These are phyloP conservation scores for Lycocerus yunnanus DNA, from an alignment of 2,888 invertebrate genomes.

Conservation along the genomic window DNA sequence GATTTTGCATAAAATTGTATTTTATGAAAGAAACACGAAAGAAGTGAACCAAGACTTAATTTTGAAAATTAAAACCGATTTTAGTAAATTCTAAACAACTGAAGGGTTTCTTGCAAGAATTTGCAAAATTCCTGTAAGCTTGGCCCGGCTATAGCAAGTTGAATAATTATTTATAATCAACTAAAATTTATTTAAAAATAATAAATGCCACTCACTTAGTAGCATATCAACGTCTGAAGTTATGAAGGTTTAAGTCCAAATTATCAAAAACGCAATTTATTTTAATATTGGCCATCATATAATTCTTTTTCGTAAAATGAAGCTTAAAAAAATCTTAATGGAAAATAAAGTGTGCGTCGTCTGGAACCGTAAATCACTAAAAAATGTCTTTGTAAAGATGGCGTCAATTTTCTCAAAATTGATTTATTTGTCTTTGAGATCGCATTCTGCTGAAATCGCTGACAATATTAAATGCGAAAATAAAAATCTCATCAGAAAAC, in stretches of 20 bases:
- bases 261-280: not conserved
- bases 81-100: too few species aligned
- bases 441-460: not conserved
- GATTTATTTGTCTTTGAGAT: not conserved
- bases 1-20: too few species aligned
- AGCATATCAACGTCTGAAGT: not conserved
- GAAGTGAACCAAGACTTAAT: too few species aligned
- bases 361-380: not conserved
- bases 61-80: too few species aligned
- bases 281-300: not conserved
- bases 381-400: not conserved
- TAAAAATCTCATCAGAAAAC: not conserved
- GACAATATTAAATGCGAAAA: not conserved
- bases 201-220: not conserved
- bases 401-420: not conserved
- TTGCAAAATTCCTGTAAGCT: too few species aligned
- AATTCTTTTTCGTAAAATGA: not conserved
- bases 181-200: not conserved
- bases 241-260: not conserved
- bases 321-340: not conserved
- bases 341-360: not conserved
- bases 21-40: too few species aligned
- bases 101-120: too few species aligned
- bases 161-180: not conserved
- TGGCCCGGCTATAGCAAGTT: not conserved